phyloP scores from a whole-genome alignment of 1,140 invertebrate genomes.

The Propsilocerus akamusi region DNA sequence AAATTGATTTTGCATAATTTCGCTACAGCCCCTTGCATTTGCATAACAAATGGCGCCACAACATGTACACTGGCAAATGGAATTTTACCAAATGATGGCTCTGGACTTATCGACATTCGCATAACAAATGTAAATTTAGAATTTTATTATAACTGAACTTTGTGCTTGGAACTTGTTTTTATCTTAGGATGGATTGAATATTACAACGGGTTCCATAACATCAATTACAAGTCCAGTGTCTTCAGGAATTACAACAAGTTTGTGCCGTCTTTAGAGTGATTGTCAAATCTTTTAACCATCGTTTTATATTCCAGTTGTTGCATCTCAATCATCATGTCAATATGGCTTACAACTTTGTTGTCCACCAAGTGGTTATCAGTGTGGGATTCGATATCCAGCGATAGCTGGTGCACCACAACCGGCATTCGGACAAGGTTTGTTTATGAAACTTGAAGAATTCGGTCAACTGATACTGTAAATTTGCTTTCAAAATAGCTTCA shows the following conservation, averaged over 20 bases:
- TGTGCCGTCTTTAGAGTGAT: neutral
- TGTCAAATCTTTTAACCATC: neutral
- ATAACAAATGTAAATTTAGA: too few species aligned
- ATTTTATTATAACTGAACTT: too few species aligned
- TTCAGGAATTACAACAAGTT: neutral
- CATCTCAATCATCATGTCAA: constrained; percentile 11
- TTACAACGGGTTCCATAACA: too few species aligned
- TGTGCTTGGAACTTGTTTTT: too few species aligned
- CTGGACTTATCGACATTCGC: too few species aligned
- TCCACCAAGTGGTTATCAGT: constrained; percentile 17
- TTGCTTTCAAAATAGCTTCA: neutral
- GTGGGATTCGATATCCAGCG: constrained; percentile 17
- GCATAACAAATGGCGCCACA: too few species aligned
- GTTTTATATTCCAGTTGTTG: neutral
- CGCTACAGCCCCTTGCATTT: too few species aligned
- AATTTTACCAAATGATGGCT: too few species aligned
- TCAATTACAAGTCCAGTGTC: too few species aligned
- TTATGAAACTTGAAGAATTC: constrained; percentile 7
- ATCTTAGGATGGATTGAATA: too few species aligned
- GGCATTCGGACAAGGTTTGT: constrained; percentile 13
- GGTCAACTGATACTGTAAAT: neutral
- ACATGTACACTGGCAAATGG: too few species aligned
- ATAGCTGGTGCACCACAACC: constrained; percentile 12
- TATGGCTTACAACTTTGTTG: constrained; percentile 18
- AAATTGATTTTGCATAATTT: too few species aligned